Evolutionary conservation across 2,888 invertebrate genomes (phyloP), one percentile per base, ranked within the genome.

Genomic region (Thyatira batis): DNA sequence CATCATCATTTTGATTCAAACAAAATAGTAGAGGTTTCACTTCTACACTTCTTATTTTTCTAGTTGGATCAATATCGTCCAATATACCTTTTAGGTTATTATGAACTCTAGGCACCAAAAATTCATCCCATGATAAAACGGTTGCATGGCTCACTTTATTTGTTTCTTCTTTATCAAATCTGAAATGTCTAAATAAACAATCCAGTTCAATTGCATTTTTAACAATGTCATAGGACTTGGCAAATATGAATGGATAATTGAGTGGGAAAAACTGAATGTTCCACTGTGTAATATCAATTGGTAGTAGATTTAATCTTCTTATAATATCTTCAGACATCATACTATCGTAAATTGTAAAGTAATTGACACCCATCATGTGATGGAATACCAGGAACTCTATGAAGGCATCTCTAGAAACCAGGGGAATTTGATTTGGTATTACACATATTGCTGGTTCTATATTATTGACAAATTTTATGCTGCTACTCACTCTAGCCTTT

Each of bases 321-420:
- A 92, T 89, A 2, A 92, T 82, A 61, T 92, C 92, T 67, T 89
- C 89, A n/a, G 92, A 89, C 61, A 92, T 85, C 81, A 91, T 89
- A 51, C 90, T 93, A 63, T 95, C 94, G 69, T 95, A 95, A 57
- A 95, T 92, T 46, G 95, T 91, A 70, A 95, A 95, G 60, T 93
- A 92, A 65, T 94, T 91, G 1, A 95, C 89, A 1, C 95, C 95
- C 75, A 95, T 90, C 67, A 94, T 85, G 64, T 93, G 93, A 61
- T 96, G 95, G 71, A 93, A 95, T 21, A 94, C 93, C 46, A 95
- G 71, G 70, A 95, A 95, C 70, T 95, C 94, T 51, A 95, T 89
- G 60, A 95, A 93, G 11, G 93, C 84, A 67, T 92, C 92, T 64
- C 93, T 91, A 2, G 91, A 90, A 17, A 94, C 83, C 11, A 92